Percentiles rank a stretch among this genome's conserved stretches.
These are phyloP conservation scores for Pocillopora grandis DNA, from an alignment of 92 coral and sea anemone genomes.

Conservation along the genomic window DNA sequence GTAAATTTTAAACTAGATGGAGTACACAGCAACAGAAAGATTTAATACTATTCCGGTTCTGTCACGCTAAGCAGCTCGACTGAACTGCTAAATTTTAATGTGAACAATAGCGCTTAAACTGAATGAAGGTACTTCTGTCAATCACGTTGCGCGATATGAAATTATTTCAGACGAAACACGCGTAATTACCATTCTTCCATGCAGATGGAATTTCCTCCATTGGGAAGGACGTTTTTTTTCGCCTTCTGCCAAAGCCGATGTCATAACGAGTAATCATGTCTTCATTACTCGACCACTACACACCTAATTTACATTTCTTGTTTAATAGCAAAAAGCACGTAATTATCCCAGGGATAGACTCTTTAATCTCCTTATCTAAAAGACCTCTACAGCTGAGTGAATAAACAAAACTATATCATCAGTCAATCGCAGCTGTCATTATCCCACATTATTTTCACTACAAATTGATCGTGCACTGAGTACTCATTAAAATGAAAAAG, in stretches of 20 bases:
- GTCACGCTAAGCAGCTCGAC: no score
- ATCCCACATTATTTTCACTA: background rate
- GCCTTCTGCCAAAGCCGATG: background rate
- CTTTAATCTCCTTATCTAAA: background rate
- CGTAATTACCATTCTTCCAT: constrained; percentile 2
- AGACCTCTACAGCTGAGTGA: background rate
- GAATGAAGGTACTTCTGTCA: no score
- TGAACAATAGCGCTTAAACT: no score
- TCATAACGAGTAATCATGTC: background rate
- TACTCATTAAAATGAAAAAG: no score
- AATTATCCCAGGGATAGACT: background rate
- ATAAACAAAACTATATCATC: background rate
- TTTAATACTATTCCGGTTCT: no score
- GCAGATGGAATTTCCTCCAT: background rate
- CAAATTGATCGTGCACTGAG: background rate
- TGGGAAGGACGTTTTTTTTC: background rate
- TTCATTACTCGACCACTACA: background rate
- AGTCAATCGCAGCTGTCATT: background rate
- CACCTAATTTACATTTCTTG: background rate
- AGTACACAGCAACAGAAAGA: no score
- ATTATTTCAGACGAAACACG: no score
- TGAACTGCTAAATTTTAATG: no score
- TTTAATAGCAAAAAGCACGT: background rate
- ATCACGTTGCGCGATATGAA: no score
- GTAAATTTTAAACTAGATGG: no score